These are phyloP conservation scores for Microchirus variegatus DNA, from an alignment of 2,797 vertebrate species.

Conservation along the genomic window DNA sequence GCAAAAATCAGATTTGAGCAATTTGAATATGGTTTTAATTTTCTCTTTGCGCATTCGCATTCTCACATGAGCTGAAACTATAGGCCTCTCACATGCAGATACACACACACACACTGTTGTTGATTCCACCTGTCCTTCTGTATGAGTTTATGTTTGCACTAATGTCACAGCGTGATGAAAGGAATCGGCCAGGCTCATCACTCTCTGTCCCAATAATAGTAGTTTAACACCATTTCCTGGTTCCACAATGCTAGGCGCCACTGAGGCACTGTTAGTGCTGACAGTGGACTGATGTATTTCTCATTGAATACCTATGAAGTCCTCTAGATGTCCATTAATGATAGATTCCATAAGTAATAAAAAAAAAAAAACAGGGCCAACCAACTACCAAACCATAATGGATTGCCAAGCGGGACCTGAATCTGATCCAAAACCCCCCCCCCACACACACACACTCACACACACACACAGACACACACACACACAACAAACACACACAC, in stretches of 20 bases:
- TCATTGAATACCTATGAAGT: conserved; percentile 73
- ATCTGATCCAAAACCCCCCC: conserved; percentile 51
- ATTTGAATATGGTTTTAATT: too few relatives aligned
- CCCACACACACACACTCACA: conserved; percentile 10
- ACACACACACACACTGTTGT: conserved; percentile 4
- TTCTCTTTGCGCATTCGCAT: too few relatives aligned
- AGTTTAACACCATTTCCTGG: conserved; percentile 56
- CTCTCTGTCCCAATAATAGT: conserved; percentile 56
- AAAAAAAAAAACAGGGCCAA: conserved; percentile 44
- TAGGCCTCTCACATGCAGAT: conserved; percentile 1
- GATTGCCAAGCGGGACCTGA: conserved; percentile 54
- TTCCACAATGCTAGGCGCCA: conserved; percentile 54
- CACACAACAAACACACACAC: conserved; percentile 11
- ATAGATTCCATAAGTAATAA: conserved; percentile 69
- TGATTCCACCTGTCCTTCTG: conserved; percentile 5
- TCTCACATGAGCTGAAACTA: neutral
- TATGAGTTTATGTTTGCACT: conserved; percentile 9
- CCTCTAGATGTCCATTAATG: conserved; percentile 72
- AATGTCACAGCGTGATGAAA: conserved; percentile 48
- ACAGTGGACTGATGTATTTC: conserved; percentile 66
- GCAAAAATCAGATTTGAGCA: too few relatives aligned
- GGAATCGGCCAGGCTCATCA: conserved; percentile 36
- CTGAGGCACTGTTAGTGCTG: conserved; percentile 58
- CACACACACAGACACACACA: conserved; percentile 12
- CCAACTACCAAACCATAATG: conserved; percentile 66